Evolutionary conservation across 2,113 vertebrate species (phyloP).

Genomic region (Nipponia nippon): DNA sequence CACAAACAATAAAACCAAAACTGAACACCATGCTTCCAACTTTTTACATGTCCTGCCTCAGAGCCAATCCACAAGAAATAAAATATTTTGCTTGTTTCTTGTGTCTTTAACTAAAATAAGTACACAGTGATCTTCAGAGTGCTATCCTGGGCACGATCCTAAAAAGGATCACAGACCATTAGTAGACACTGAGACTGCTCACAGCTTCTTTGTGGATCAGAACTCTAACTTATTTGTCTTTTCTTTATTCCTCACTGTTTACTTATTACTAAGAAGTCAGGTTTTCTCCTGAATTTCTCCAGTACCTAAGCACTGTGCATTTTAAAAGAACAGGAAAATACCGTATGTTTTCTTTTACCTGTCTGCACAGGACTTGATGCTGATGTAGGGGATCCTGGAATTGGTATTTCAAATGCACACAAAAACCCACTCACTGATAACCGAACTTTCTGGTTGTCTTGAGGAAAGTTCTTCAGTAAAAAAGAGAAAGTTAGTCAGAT

Average conservation of each 20-base stretch:
- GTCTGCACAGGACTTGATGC: constrained; percentile 84
- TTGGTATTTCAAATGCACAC: constrained; percentile 94
- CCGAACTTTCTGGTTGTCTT: constrained; percentile 97
- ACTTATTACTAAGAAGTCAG: not conserved
- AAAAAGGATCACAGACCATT: not conserved
- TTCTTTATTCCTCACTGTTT: not conserved
- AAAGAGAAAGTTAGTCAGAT: not conserved
- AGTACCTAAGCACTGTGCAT: not conserved
- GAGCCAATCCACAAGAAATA: not conserved
- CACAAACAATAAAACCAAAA: not conserved
- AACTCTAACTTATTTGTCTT: not conserved
- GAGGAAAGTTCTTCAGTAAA: constrained; percentile 87
- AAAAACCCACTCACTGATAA: constrained; percentile 91
- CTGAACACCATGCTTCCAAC: not conserved
- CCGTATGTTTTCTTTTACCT: constrained; percentile 68
- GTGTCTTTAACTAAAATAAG: not conserved
- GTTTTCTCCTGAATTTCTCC: not conserved
- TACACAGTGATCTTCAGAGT: not conserved
- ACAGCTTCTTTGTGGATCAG: not conserved
- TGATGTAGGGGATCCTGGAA: constrained; percentile 89
- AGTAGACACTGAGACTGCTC: not conserved
- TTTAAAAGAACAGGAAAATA: not conserved
- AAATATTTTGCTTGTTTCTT: not conserved
- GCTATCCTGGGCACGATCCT: not conserved
- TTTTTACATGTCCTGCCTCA: not conserved